phyloP scores from a whole-genome alignment of 2,888 invertebrate genomes.

The Apamea anceps region DNA sequence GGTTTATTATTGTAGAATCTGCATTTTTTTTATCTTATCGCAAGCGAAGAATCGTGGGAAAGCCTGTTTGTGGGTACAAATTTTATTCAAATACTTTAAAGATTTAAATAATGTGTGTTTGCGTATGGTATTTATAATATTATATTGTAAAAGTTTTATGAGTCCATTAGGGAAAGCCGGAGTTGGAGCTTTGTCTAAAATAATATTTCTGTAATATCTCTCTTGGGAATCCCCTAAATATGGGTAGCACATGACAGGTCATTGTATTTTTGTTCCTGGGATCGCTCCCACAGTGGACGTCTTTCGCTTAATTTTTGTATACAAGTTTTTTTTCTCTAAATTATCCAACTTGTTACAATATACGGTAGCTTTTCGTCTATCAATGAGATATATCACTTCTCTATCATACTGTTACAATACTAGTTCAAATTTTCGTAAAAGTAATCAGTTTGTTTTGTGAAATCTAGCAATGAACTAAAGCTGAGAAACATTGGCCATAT shows the following conservation, averaged over 20 bases:
- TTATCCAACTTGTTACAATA: not conserved
- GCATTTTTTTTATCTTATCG: slow-evolving; percentile 60
- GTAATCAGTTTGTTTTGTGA: not conserved
- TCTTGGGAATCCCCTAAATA: slow-evolving; percentile 5
- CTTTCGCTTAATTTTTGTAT: not conserved
- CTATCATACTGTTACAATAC: not conserved
- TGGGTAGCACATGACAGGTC: too few relatives aligned
- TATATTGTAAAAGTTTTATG: slow-evolving; percentile 54
- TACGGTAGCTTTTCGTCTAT: not conserved
- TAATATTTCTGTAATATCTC: slow-evolving; percentile 28
- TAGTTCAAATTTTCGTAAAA: not conserved
- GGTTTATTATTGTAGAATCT: slow-evolving; percentile 62
- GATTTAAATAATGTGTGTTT: slow-evolving; percentile 56
- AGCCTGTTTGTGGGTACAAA: slow-evolving; percentile 39
- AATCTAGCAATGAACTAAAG: not conserved
- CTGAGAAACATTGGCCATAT: not conserved
- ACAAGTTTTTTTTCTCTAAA: not conserved
- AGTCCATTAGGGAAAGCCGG: slow-evolving; percentile 26
- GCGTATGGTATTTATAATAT: slow-evolving; percentile 43
- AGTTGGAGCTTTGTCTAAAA: slow-evolving; percentile 16
- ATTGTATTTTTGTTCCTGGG: not conserved
- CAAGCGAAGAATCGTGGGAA: slow-evolving; percentile 50
- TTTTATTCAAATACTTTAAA: slow-evolving; percentile 42
- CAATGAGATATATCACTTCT: not conserved
- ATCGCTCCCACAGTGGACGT: not conserved